phyloP scores from a whole-genome alignment of 2,797 vertebrate species.

The Pipistrellus pygmaeus region DNA sequence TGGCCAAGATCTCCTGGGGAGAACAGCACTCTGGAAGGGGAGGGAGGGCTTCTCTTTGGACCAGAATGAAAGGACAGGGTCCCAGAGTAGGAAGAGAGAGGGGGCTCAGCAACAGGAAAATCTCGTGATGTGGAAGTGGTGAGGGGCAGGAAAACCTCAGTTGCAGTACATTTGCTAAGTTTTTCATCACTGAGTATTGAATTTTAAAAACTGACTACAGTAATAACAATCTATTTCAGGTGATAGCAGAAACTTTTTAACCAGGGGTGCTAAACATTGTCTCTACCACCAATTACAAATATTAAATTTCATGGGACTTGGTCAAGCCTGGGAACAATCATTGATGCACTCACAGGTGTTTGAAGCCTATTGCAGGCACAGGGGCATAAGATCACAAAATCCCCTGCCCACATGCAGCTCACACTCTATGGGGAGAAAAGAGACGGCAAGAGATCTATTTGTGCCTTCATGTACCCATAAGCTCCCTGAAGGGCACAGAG shows the following conservation, averaged over 20 bases:
- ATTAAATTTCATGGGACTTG: fast-evolving
- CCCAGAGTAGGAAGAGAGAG: neutral
- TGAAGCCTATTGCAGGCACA: neutral
- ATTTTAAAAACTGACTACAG: neutral
- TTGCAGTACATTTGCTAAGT: neutral
- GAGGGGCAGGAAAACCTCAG: neutral
- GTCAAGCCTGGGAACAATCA: neutral
- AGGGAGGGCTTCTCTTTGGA: neutral
- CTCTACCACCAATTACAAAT: too few relatives aligned
- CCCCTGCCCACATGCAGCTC: neutral
- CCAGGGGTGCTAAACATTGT: too few relatives aligned
- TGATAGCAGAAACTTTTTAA: neutral
- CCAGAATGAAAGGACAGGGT: too few relatives aligned
- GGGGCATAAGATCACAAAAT: neutral
- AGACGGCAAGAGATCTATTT: neutral
- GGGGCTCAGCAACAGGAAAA: neutral
- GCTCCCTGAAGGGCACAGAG: neutral
- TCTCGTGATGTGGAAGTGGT: neutral
- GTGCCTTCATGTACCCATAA: too few relatives aligned
- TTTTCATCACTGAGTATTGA: neutral
- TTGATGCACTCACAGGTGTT: neutral
- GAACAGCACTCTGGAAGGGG: neutral
- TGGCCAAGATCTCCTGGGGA: neutral
- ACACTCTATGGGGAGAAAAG: neutral
- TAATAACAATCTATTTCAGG: neutral